phyloP scores from a whole-genome alignment of 1,140 invertebrate genomes.

The Diabrotica virgifera region DNA sequence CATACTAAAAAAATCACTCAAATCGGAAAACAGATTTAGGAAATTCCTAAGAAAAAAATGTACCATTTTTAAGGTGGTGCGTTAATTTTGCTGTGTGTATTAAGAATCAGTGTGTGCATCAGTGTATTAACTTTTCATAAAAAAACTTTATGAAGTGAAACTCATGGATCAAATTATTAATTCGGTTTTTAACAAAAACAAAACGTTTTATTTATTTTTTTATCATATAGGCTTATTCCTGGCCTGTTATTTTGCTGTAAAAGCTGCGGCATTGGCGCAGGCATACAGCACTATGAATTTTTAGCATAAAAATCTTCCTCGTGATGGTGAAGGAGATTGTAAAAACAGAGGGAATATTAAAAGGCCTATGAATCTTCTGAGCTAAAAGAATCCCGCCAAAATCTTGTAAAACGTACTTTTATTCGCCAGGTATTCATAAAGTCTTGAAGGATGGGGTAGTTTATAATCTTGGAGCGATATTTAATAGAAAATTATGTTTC shows the following conservation, averaged over 20 bases:
- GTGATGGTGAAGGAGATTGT: neutral
- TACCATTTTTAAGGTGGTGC: no score
- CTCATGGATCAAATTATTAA: no score
- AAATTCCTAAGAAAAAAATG: no score
- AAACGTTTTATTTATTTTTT: no score
- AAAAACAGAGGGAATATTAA: conserved; percentile 3
- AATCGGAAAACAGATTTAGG: no score
- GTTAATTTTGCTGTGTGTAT: no score
- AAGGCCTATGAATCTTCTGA: neutral
- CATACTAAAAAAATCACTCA: no score
- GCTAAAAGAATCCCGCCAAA: neutral
- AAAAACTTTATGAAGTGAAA: no score
- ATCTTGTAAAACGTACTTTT: neutral
- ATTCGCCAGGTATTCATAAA: neutral
- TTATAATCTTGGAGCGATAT: neutral
- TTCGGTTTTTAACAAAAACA: no score
- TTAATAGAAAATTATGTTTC: neutral
- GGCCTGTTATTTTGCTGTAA: neutral
- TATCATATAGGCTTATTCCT: no score
- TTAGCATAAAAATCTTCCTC: neutral
- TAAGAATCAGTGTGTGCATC: no score
- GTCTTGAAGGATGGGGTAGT: neutral
- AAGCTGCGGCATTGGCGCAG: neutral
- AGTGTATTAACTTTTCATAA: no score
- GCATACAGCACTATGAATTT: neutral